Base-by-base conservation (phyloP, 2,888 invertebrate genomes). In the Volucella zonaria region DNA sequence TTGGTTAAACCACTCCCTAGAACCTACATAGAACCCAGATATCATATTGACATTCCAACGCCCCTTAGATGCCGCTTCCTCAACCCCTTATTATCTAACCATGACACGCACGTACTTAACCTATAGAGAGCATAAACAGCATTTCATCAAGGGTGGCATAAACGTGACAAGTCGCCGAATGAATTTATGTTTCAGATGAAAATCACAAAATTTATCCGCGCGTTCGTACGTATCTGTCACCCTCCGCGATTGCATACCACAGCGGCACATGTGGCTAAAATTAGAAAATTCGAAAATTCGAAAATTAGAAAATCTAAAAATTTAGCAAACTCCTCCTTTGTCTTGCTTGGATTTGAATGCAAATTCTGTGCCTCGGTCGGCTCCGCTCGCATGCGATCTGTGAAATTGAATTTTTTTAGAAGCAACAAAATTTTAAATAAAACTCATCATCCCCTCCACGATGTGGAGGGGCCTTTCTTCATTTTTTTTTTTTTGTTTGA, bases 341-440 rank as follows among this genome's bases (percentile, higher is more conserved):
- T 31, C 18, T 23, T 23, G 0, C 3, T 31, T 4, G 31, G 31
- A 31, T 31, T 31, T 6, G 6, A 31, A 31, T 31, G 31, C 6
- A 23, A 56, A 78, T 31, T 15, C 67, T 67, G 43, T 45, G 67
- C 45, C 43, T 42, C 47, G 47, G 3, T 18, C 2, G 59, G 40
- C 49, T n/a, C 38, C 12, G 52, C 59, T 68, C 40, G 40, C 47
- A 56, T 45, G 47, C 15, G 75, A 75, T 75, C 70, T 68, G 64
- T 70, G 70, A 82, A 82, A 54, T 74, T 59, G 51, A 74, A 68
- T 79, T 64, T 83, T 68, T 73, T 76, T 18, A 38, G 56, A 64
- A 31, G 49, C n/a, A n/a, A 59, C 51, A 14, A 51, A 18, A 1
- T 42, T n/a, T n/a, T 10, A 11, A 31, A 6, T 31, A 31, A 31